phyloP scores from a whole-genome alignment of 2,797 vertebrate species.

The Pseudopleuronectes americanus region DNA sequence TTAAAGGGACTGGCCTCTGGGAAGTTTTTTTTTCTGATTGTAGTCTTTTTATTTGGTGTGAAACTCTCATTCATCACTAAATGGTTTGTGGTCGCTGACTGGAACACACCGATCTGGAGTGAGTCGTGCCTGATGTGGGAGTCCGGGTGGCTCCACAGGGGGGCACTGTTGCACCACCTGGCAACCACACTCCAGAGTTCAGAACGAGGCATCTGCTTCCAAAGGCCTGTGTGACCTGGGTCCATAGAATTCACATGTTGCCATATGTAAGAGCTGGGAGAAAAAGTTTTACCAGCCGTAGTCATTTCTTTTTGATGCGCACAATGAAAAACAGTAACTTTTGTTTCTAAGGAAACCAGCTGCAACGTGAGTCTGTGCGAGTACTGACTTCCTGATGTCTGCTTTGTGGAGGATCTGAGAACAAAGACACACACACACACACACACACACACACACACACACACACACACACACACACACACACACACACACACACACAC shows the following conservation, averaged over 20 bases:
- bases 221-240: not conserved
- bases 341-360: slow-evolving; percentile 14
- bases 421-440: slow-evolving; percentile 19
- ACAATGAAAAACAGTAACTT: slow-evolving; percentile 3
- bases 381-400: slow-evolving; percentile 18
- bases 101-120: not conserved
- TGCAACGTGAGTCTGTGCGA: slow-evolving; percentile 27
- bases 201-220: not conserved
- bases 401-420: slow-evolving; percentile 14
- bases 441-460: no score
- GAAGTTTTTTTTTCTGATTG: not conserved
- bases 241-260: not conserved
- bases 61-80: no score
- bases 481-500: slow-evolving; percentile 11
- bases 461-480: not conserved
- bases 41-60: not conserved
- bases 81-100: not conserved
- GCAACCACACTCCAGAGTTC: not conserved
- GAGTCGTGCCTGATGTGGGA: not conserved
- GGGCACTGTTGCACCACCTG: slow-evolving; percentile 68
- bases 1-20: no score
- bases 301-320: not conserved
- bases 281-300: not conserved
- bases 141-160: slow-evolving; percentile 55
- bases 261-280: not conserved